Conservation (phyloP, 64 coral and sea anemone genomes). For the Astreopora myriophthalma region DNA sequence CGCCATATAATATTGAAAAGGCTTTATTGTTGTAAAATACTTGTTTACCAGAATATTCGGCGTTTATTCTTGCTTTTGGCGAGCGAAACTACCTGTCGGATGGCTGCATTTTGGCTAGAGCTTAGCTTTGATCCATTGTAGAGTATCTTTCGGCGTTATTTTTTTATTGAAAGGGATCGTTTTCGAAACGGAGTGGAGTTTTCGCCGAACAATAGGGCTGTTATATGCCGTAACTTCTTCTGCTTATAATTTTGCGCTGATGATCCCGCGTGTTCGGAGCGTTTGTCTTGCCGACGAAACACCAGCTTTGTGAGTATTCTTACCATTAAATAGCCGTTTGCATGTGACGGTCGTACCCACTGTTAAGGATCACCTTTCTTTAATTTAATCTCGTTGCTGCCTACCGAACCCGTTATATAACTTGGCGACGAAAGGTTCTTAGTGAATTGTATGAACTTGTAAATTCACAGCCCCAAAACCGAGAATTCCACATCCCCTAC, state of each 20-base stretch:
- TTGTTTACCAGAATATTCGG: conserved; percentile 6
- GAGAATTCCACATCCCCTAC: not conserved
- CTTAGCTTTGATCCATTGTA: not conserved
- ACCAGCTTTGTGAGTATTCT: not conserved
- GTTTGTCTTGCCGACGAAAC: not conserved
- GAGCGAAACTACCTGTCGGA: not conserved
- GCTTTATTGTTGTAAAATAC: conserved; percentile 14
- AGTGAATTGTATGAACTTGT: not conserved
- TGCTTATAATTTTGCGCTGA: not conserved
- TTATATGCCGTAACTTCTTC: not conserved
- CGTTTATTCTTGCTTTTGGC: conserved; percentile 10
- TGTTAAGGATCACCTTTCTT: not conserved
- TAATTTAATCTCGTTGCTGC: not conserved
- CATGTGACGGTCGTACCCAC: no score
- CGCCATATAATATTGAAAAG: conserved; percentile 17
- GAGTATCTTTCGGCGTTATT: not conserved
- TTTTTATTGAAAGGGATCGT: conserved; percentile 3
- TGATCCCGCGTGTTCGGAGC: not conserved
- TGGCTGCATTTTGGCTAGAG: not conserved
- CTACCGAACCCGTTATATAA: not conserved
- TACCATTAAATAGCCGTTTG: not conserved
- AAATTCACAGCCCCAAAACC: not conserved
- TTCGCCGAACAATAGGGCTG: conserved; percentile 1
- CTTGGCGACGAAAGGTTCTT: not conserved
- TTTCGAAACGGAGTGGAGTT: conserved; percentile 12